Percentiles rank a stretch among this genome's conserved stretches.
phyloP scores from a whole-genome alignment of 92 coral and sea anemone species.

The Muricea muricata region DNA sequence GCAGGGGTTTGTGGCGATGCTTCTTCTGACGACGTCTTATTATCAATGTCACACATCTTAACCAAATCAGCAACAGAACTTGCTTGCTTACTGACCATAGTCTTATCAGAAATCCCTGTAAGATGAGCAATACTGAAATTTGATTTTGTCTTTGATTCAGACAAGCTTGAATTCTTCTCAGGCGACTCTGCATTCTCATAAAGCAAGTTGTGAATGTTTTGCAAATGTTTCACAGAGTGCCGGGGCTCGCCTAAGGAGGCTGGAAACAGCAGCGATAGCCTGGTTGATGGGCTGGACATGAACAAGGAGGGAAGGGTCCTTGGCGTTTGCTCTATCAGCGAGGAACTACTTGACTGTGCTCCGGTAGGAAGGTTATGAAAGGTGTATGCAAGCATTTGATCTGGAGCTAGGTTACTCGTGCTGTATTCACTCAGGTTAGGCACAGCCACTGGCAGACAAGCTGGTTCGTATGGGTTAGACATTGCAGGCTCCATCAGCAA shows the following conservation, averaged over 20 bases:
- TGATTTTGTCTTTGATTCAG: conserved; percentile 50
- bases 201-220: conserved; percentile 34
- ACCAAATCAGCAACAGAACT: background rate
- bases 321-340: background rate
- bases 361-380: conserved; percentile 22
- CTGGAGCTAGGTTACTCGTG: conserved; percentile 33
- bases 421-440: background rate
- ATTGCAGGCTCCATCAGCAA: conserved; percentile 30
- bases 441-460: background rate
- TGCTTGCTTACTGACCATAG: background rate
- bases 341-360: background rate
- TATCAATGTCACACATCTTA: background rate
- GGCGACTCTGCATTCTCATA: background rate
- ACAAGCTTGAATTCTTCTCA: background rate
- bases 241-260: background rate
- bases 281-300: background rate
- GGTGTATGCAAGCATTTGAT: conserved; percentile 33
- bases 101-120: conserved; percentile 50
- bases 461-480: conserved; percentile 24
- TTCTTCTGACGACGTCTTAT: background rate
- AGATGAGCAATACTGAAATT: conserved; percentile 94
- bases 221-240: background rate
- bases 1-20: background rate
- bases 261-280: conserved; percentile 3
- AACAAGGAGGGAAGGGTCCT: conserved; percentile 19